A percentile compares a stretch with the other conserved stretches of the same genome.
phyloP scores from a whole-genome alignment of 2,888 invertebrate species.

The Harpalus rufipes region DNA sequence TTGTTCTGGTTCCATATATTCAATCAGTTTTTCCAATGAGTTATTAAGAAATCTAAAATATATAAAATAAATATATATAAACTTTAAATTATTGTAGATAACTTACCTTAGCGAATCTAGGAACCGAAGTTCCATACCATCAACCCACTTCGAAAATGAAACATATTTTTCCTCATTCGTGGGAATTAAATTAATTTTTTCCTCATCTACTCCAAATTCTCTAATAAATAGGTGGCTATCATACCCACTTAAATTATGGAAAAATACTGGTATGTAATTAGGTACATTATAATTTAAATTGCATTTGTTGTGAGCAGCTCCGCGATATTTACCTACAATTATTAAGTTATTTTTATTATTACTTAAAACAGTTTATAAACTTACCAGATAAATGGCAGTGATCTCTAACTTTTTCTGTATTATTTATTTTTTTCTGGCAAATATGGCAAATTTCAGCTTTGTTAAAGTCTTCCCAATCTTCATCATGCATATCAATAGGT shows the following conservation, averaged over 20 bases:
- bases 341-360: neutral
- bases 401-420: constrained; percentile 63
- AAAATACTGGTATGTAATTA: constrained; percentile 71
- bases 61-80: neutral
- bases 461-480: constrained; percentile 53
- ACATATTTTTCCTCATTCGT: constrained; percentile 65
- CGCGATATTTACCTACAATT: constrained; percentile 63
- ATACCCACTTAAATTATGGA: constrained; percentile 72
- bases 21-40: neutral
- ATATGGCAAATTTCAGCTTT: constrained; percentile 66
- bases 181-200: constrained; percentile 67
- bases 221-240: constrained; percentile 72
- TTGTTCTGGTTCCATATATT: neutral
- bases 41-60: constrained; percentile 29
- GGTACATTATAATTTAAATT: constrained; percentile 68
- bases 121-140: constrained; percentile 12
- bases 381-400: constrained; percentile 68
- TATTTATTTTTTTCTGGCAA: constrained; percentile 65
- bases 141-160: constrained; percentile 65
- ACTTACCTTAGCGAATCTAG: constrained; percentile 10
- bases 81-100: neutral
- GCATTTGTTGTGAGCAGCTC: constrained; percentile 68
- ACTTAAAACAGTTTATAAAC: neutral
- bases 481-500: constrained; percentile 57
- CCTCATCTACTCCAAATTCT: constrained; percentile 68